phyloP scores from a whole-genome alignment of 1,140 invertebrate genomes.

The Muscidifurax raptorellus region DNA sequence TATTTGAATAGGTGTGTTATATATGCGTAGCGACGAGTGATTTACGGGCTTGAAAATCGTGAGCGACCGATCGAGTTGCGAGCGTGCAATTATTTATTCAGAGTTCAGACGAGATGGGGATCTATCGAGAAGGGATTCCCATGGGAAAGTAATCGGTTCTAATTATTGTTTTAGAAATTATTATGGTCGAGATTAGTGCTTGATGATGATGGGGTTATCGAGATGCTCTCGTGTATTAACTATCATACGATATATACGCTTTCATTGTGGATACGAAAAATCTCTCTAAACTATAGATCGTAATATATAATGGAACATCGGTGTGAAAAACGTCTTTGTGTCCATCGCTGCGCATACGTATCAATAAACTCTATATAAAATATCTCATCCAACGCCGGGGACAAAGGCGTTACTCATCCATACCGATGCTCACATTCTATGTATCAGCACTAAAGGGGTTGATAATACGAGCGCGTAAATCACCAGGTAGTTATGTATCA shows the following conservation, averaged over 20 bases:
- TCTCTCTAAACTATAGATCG: too few relatives aligned
- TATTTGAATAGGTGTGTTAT: conserved; percentile 40
- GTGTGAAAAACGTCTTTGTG: too few relatives aligned
- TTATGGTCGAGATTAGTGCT: neutral
- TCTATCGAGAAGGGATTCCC: neutral
- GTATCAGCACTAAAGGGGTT: neutral
- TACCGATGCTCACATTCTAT: neutral
- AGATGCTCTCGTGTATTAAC: too few relatives aligned
- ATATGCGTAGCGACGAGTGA: neutral
- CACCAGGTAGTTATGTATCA: neutral
- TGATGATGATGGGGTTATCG: neutral
- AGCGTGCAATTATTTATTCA: conserved; percentile 30
- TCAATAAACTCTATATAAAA: too few relatives aligned
- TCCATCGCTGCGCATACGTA: too few relatives aligned
- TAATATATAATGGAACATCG: too few relatives aligned
- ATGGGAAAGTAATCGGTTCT: neutral
- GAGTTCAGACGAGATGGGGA: neutral
- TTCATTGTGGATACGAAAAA: too few relatives aligned
- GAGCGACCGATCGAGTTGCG: neutral
- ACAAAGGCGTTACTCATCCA: neutral
- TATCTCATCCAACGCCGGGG: too few relatives aligned
- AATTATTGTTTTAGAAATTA: conserved; percentile 10
- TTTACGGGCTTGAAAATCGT: conserved; percentile 7
- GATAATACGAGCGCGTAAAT: neutral
- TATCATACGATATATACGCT: too few relatives aligned